Conservation (phyloP, 2,888 invertebrate species). For the Eugnorisma glareosa region DNA sequence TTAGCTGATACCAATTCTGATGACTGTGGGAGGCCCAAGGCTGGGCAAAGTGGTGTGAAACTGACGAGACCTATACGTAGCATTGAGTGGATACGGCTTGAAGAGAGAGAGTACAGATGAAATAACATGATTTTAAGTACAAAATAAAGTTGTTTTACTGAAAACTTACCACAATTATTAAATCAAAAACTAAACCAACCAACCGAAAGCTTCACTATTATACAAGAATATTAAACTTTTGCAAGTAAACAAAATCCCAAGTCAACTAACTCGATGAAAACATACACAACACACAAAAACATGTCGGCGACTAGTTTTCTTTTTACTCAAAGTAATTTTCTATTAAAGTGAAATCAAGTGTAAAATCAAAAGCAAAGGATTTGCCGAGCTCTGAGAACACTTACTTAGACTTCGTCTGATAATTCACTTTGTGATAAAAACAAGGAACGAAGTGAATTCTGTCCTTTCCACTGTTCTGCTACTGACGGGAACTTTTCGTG, state of each 20-base stretch:
- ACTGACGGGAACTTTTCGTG: constrained; percentile 55
- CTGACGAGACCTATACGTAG: background rate
- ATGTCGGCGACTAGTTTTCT: background rate
- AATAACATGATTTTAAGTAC: background rate
- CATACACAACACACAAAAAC: background rate
- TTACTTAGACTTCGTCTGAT: constrained; percentile 49
- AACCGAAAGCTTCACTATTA: background rate
- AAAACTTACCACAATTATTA: background rate
- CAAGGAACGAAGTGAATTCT: constrained; percentile 39
- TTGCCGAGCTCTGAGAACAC: constrained; percentile 35
- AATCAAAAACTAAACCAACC: background rate
- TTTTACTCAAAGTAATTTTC: constrained; percentile 5
- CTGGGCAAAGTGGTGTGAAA: background rate
- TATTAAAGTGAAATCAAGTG: constrained; percentile 51
- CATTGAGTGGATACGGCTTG: no score
- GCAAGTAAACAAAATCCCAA: background rate
- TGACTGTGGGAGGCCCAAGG: background rate
- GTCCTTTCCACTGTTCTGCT: constrained; percentile 31
- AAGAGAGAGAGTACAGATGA: background rate
- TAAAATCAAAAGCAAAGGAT: constrained; percentile 54
- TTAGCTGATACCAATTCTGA: background rate
- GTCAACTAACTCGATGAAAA: background rate
- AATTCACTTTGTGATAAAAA: constrained; percentile 57
- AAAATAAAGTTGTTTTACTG: background rate
- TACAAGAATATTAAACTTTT: background rate